phyloP scores from a whole-genome alignment of 2,797 vertebrate genomes.

The Clamator glandarius region DNA sequence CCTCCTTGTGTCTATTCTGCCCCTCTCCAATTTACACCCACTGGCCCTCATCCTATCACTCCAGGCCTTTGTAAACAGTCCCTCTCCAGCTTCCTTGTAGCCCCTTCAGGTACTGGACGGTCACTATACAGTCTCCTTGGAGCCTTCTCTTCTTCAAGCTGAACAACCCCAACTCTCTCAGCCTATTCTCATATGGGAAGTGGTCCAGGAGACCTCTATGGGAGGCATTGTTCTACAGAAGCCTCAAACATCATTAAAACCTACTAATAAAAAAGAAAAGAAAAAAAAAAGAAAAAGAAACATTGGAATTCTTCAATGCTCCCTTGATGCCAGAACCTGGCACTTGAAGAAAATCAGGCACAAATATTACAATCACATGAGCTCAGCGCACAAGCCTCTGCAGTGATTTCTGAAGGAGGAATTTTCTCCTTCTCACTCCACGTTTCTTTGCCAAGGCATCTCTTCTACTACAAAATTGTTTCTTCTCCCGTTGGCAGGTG shows the following conservation, averaged over 20 bases:
- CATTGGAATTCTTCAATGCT: not conserved
- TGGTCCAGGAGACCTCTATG: too few relatives aligned
- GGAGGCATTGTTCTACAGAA: not conserved
- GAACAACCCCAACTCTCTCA: too few relatives aligned
- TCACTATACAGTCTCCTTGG: too few relatives aligned
- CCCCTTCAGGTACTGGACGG: too few relatives aligned
- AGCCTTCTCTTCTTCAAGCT: too few relatives aligned
- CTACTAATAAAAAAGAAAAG: rapidly evolving
- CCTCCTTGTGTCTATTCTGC: too few relatives aligned
- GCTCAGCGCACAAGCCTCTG: not conserved
- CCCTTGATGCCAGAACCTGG: not conserved
- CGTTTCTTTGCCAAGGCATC: not conserved
- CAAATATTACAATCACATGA: not conserved
- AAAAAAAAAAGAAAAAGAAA: rapidly evolving
- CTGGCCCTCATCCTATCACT: too few relatives aligned
- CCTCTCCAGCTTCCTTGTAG: too few relatives aligned
- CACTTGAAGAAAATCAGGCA: not conserved
- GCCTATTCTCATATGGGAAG: too few relatives aligned
- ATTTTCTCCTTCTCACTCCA: not conserved
- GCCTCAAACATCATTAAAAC: not conserved
- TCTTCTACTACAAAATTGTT: not conserved
- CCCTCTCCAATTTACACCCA: too few relatives aligned
- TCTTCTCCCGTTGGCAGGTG: not conserved
- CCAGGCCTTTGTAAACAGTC: too few relatives aligned
- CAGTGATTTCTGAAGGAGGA: not conserved